Evolutionary conservation across 2,113 vertebrate species (phyloP), one percentile per base, ranked within the genome.

Genomic region (Megaptera novaeangliae): DNA sequence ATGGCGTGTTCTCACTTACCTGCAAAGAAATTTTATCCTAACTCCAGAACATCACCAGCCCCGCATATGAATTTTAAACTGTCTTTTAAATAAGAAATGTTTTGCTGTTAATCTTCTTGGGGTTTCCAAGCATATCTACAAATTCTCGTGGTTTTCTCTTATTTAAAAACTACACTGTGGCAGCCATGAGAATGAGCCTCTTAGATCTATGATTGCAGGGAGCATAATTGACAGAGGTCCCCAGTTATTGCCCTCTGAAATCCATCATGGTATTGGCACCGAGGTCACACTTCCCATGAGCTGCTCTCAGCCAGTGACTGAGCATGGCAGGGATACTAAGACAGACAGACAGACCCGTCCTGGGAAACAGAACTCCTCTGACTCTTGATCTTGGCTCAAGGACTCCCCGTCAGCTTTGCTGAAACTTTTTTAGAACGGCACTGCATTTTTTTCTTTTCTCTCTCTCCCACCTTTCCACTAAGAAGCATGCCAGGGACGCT

Each of bases 1-100:
- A 46, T 27, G 83, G 41, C 85, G 8, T 49, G 9, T 75, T 88
- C 31, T 91, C 68, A 66, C 68, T 95, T 72, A 92, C 41, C 80
- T 83, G 61, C 63, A 92, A 94, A 92, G n/a, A 41, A 96, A 90
- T 94, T 95, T 95, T 15, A 49, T 95, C 68, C 69, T 94, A 82
- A 69, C 94, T 94, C 57, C 52, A 78, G 21, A 91, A 68, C 20
- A 93, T 59, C 46, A 80, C 6, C 31, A 90, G 6, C 17, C 29
- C 4, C 68, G 39, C 13, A 94, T 55, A 92, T 92, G n/a, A 94
- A 92, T 96, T 90, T 92, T 92, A 97, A 90, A 96, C 5, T 27
- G 52, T 46, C 46, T 71, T 81, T 68, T 94, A 87, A 96, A 96
- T 88, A 97, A 90, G 72, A 93, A 78, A 89, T 96, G 12, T 36